These are phyloP conservation scores for Cephus nigrinus DNA, from an alignment of 2,888 invertebrate species.

Conservation along the genomic window DNA sequence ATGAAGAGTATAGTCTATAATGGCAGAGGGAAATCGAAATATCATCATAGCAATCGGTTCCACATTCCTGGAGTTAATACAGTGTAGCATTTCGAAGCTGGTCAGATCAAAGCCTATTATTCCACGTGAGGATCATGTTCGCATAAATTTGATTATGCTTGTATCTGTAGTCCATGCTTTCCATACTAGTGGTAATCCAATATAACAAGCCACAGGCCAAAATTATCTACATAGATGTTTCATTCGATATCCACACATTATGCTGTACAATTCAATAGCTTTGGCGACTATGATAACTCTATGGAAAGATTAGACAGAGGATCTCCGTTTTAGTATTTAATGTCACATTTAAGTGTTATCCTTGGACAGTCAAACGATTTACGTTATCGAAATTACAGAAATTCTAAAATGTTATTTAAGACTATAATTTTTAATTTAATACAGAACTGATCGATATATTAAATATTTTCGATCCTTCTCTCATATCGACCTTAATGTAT, in stretches of 20 bases:
- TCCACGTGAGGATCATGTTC: neutral
- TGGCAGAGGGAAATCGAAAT: neutral
- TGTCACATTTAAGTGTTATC: neutral
- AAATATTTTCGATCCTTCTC: neutral
- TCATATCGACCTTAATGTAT: neutral
- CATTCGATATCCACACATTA: neutral
- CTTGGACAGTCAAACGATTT: neutral
- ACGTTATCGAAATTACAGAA: neutral
- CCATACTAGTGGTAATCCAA: neutral
- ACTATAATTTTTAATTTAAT: neutral
- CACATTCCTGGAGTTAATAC: neutral
- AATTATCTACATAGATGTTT: neutral
- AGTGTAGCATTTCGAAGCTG: neutral
- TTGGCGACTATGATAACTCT: neutral
- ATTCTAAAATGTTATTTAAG: neutral
- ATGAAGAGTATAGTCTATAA: neutral
- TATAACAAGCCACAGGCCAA: neutral
- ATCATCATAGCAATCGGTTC: neutral
- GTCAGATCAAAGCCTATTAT: neutral
- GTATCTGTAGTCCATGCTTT: neutral
- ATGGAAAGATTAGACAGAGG: neutral
- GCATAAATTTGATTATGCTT: neutral
- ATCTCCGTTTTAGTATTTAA: neutral
- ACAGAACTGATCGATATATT: neutral
- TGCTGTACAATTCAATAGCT: neutral